Base-by-base conservation (phyloP, 1,140 invertebrate genomes). In the Meloidogyne floridensis region DNA sequence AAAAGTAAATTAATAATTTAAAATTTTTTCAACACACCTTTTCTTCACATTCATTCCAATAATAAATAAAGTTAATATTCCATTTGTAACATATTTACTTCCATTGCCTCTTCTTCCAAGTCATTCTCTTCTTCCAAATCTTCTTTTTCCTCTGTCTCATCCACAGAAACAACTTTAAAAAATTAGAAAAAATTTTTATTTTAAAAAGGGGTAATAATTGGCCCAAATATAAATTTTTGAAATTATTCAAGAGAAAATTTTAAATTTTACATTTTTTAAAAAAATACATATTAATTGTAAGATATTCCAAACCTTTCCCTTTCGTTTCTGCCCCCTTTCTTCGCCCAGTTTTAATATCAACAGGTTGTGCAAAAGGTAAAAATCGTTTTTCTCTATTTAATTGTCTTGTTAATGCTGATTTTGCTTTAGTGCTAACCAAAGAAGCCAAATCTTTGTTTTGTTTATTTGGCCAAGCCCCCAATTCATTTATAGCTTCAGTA, bases 331-430 rank as follows among this genome's bases (percentile, higher is more conserved):
- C 43, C 5, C 56, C 77, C 32, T 83, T 83, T 20, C 20, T 76
- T 20, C 71, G 15, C 10, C 82, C 82, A 51, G 32, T 80, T 53
- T 73, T 74, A 42, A 77, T 6, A 43, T 70, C 69, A 10, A 15
- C 20, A 42, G 20, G 42, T 42, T 83, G 82, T 47, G 72, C 65
- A 88, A 95, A 95, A 2, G 94, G 94, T 77, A 93, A 92, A 72
- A 93, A 90, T 47, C 92, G 91, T 0, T 92, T 91, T 82, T 93
- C 93, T 90, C 97, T 98, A 89, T 98, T 98, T 89, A 96, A 96
- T 0, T 93, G 92, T 71, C 95, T 93, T 0, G 97, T 98, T 89
- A 98, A 94, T 0, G 96, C 95, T 18, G 95, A 93, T 92, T 98
- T 98, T 0, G 94, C 93, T 93, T 95, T 84, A 8, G 86, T 78